These are phyloP conservation scores for Aurelia coerulea DNA, from an alignment of 30 jellyfish, hydroid and myxozoan species.

Conservation along the genomic window DNA sequence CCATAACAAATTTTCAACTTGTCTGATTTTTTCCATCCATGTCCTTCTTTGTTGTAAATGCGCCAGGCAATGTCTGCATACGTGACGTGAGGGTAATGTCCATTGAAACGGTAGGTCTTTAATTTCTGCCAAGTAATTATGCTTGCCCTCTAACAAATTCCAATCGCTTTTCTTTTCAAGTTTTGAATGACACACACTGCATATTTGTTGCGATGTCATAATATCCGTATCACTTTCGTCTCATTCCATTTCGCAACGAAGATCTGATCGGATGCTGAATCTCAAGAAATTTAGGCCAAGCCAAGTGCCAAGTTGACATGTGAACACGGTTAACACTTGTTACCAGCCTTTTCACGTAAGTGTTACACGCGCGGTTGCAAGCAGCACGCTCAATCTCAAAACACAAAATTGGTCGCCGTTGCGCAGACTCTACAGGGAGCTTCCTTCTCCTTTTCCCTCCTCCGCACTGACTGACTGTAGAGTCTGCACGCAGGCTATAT, in stretches of 20 bases:
- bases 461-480: no score
- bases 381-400: no score
- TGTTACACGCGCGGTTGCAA: no score
- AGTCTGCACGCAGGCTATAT: no score
- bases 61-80: conserved; percentile 3
- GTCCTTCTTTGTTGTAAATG: background rate
- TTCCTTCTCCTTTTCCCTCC: no score
- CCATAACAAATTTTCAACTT: no score
- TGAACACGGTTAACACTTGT: background rate
- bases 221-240: no score
- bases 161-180: conserved; percentile 1
- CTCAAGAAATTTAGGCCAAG: background rate
- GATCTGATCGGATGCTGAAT: background rate
- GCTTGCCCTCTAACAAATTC: conserved; percentile 20
- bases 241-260: background rate
- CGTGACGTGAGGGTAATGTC: conserved; percentile 1
- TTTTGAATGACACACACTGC: conserved; percentile 7
- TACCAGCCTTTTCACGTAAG: no score
- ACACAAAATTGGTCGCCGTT: no score
- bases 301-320: background rate
- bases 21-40: background rate
- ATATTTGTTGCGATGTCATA: background rate
- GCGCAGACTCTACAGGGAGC: no score
- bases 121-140: conserved; percentile 7
- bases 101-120: background rate